Base-by-base conservation (phyloP, 2,888 invertebrate genomes). In the Cryptophagus acutangulus region DNA sequence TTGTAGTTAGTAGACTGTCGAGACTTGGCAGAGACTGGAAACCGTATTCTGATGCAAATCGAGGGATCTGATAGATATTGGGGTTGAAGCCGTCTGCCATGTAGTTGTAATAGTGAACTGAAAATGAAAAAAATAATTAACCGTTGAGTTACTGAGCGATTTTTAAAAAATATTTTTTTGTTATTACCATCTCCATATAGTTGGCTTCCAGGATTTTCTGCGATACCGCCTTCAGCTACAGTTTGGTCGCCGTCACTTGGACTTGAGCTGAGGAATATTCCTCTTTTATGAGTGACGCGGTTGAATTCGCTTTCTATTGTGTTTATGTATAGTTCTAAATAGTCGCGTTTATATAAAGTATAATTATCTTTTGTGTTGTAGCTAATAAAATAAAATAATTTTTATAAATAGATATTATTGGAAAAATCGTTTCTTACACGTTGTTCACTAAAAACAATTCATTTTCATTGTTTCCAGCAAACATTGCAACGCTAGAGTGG, bases 21-120 rank as follows among this genome's bases (percentile, higher is more conserved):
- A 82, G 64, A 1, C 85, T 82, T 0, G 96, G 94, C 49, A 89
- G 72, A 0, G 94, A 87, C 68, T 97, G 96, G 51, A 88, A 85
- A 1, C 99, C 99, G 63, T 92, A 99, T 68, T 99, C 99, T 0
- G 97, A 95, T 2, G 85, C 82, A 68, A 97, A 96, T 55, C 97
- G 76, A 0, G 93, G 81, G 9, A 77, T 76, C 0, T 87, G 87
- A 64, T 84, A 94, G 3, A 78, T 81, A 41, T 75, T 77, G 34
- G 80, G 74, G 57, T 87, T 73, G 92, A 93, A 97, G 38, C 83
- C 79, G 59, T 97, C 84, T 15, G 72, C 70, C 0, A 81, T 38
- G 59, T 95, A 93, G 57, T 90, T 85, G 67, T 99, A 97, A 63
- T 83, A 90, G 63, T 97, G 96, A 4, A 87, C 84, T 84, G 20